Conservation (phyloP, 2,113 vertebrate genomes). For the Glaucomys volans region DNA sequence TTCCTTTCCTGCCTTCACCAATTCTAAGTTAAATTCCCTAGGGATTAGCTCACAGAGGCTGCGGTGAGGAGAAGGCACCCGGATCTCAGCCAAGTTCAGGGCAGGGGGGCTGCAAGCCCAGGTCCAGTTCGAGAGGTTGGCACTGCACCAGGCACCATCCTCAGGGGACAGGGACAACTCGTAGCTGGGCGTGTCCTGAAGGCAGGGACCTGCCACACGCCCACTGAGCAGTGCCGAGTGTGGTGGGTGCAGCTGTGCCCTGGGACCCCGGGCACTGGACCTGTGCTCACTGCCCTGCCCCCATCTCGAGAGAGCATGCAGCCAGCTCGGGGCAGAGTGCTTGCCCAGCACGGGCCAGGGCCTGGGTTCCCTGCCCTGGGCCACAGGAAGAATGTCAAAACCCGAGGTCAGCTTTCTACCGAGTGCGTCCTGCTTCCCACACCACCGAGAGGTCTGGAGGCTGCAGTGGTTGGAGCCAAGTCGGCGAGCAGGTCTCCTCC, state of each 20-base stretch:
- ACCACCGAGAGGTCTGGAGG: rapidly evolving
- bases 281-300: background rate
- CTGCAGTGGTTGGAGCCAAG: too few species aligned
- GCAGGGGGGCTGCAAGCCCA: rapidly evolving
- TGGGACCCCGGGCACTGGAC: background rate
- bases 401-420: background rate
- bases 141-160: rapidly evolving
- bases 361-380: background rate
- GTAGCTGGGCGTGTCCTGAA: too few species aligned
- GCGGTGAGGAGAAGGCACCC: rapidly evolving
- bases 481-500: too few species aligned
- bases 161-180: background rate
- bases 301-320: background rate
- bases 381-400: too few species aligned
- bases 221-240: background rate
- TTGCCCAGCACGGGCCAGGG: background rate
- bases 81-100: rapidly evolving
- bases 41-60: rapidly evolving
- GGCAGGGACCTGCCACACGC: too few species aligned
- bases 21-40: background rate
- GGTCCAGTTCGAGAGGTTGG: too few species aligned
- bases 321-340: background rate
- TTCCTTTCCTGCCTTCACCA: background rate
- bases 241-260: background rate
- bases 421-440: too few species aligned